Percentiles rank a stretch among this genome's conserved stretches.
Evolutionary conservation across 2,797 vertebrate genomes (phyloP).

Genomic region (Sternotherus odoratus): DNA sequence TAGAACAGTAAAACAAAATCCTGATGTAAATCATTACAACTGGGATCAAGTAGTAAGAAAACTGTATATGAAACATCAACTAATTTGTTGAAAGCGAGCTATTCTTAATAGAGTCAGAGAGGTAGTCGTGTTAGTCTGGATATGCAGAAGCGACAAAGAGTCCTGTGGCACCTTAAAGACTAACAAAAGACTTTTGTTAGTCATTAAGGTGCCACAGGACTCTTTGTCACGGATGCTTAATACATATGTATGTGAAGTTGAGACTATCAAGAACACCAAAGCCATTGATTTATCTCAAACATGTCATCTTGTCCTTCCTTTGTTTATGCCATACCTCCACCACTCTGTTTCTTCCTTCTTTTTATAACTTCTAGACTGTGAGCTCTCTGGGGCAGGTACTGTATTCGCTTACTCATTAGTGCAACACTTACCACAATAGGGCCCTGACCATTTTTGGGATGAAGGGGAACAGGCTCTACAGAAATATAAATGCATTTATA

Average conservation of each 20-base stretch:
- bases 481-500: neutral
- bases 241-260: neutral
- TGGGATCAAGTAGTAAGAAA: conserved; percentile 35
- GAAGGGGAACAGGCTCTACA: neutral
- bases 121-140: no score
- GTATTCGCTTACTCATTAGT: neutral
- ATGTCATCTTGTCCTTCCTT: neutral
- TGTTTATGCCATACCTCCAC: neutral
- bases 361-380: neutral
- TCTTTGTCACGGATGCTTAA: neutral
- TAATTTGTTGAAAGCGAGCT: neutral
- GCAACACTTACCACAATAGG: neutral
- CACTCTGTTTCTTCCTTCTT: neutral
- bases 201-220: no score
- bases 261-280: neutral
- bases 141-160: no score
- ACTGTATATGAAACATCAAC: conserved; percentile 11
- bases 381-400: neutral
- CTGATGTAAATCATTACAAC: conserved; percentile 27
- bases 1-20: conserved; percentile 62
- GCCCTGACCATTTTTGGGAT: neutral
- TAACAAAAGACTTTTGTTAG: no score
- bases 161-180: no score
- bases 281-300: neutral
- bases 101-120: neutral